Conservation (phyloP, 2,113 vertebrate species). For the Rhea pennata region DNA sequence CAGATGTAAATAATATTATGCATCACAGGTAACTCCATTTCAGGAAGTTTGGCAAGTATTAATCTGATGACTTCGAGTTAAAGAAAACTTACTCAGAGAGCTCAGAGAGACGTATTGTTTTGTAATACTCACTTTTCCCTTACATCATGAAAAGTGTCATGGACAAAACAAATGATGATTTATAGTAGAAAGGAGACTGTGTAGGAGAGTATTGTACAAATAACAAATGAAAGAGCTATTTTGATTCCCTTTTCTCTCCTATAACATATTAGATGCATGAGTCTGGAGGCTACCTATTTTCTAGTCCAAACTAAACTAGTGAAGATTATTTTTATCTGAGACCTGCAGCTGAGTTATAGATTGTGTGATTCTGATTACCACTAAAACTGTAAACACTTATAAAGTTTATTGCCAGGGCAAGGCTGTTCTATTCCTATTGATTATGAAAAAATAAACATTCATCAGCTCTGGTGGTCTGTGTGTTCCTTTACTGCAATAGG, state of each 20-base stretch:
- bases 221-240: neutral
- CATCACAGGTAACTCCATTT: neutral
- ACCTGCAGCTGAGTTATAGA: neutral
- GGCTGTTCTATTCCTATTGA: neutral
- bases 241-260: neutral
- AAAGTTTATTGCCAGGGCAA: neutral
- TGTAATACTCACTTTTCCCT: neutral
- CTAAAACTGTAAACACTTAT: neutral
- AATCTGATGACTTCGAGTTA: neutral
- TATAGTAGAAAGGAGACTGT: neutral
- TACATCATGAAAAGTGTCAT: neutral
- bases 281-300: neutral
- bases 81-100: neutral
- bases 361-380: neutral
- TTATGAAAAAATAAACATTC: neutral
- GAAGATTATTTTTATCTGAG: neutral
- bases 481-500: neutral
- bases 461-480: neutral
- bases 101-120: neutral
- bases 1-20: neutral
- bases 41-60: neutral
- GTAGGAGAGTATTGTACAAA: neutral
- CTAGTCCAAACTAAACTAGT: neutral
- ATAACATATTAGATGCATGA: neutral
- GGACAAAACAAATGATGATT: neutral